phyloP scores from a whole-genome alignment of 2,113 vertebrate genomes.

The Microcebus murinus region DNA sequence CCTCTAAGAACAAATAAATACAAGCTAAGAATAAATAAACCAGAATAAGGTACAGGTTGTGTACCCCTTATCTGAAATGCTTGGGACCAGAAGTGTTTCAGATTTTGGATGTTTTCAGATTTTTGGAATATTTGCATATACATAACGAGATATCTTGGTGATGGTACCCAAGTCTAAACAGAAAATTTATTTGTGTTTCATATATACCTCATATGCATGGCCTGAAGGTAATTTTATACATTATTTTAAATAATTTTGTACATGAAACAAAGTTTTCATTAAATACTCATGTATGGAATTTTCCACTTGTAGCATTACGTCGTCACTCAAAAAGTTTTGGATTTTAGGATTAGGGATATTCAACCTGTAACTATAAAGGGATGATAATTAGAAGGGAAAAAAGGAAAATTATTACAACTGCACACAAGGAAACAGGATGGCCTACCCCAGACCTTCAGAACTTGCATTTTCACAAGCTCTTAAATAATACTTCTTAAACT shows the following conservation, averaged over 20 bases:
- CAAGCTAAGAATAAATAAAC: background rate
- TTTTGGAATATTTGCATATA: background rate
- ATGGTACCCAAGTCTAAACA: background rate
- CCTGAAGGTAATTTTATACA: background rate
- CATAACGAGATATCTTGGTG: background rate
- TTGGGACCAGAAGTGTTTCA: background rate
- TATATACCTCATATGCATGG: background rate
- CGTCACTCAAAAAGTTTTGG: too few relatives aligned
- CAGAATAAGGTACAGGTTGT: background rate
- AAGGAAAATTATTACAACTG: background rate
- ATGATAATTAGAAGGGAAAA: background rate
- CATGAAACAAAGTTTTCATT: background rate
- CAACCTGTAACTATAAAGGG: background rate
- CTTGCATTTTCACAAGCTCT: background rate
- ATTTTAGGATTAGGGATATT: background rate
- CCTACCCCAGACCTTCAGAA: background rate
- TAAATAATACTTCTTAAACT: background rate
- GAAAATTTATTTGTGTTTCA: background rate
- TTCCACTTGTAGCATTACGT: too few relatives aligned
- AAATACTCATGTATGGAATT: too few relatives aligned
- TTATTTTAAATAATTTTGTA: background rate
- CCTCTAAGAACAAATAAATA: background rate
- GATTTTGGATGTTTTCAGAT: background rate
- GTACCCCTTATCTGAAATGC: background rate
- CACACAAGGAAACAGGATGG: background rate